Evolutionary conservation across 2,797 vertebrate species (phyloP).

Genomic region (Rhyacichthys aspro): DNA sequence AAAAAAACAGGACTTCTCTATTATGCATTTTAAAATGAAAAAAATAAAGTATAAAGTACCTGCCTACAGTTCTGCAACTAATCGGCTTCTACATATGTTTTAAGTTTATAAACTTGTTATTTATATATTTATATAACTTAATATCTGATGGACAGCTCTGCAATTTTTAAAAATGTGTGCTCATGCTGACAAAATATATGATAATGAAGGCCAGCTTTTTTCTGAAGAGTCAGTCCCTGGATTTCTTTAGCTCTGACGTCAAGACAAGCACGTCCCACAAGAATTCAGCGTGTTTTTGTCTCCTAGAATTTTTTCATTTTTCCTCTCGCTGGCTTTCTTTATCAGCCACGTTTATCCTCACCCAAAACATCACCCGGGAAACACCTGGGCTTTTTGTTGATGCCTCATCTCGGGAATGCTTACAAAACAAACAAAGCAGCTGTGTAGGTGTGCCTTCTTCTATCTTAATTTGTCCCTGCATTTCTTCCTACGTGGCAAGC

Average conservation of each 20-base stretch:
- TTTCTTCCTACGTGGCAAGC: slow-evolving; percentile 30
- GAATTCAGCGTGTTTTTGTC: neutral
- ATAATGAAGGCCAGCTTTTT: too few relatives aligned
- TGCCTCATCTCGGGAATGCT: slow-evolving; percentile 72
- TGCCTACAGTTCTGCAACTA: too few relatives aligned
- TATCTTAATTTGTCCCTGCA: slow-evolving; percentile 15
- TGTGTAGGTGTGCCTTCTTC: slow-evolving; percentile 40
- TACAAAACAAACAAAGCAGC: slow-evolving; percentile 80
- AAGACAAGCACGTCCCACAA: neutral
- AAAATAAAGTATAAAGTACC: too few relatives aligned
- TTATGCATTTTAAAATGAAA: too few relatives aligned
- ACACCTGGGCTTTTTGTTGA: slow-evolving; percentile 79
- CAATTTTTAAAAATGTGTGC: too few relatives aligned
- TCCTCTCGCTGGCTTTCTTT: slow-evolving; percentile 32
- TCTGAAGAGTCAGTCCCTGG: too few relatives aligned
- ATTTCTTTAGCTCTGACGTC: neutral
- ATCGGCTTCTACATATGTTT: too few relatives aligned
- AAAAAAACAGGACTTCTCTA: too few relatives aligned
- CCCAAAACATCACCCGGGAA: slow-evolving; percentile 70
- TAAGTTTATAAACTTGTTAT: too few relatives aligned
- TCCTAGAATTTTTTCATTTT: neutral
- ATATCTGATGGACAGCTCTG: too few relatives aligned
- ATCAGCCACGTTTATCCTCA: slow-evolving; percentile 65
- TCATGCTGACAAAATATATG: too few relatives aligned
- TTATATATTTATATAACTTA: too few relatives aligned